A percentile compares a stretch with the other conserved stretches of the same genome.
phyloP scores from a whole-genome alignment of 2,797 vertebrate species.

The Dipus sagitta region DNA sequence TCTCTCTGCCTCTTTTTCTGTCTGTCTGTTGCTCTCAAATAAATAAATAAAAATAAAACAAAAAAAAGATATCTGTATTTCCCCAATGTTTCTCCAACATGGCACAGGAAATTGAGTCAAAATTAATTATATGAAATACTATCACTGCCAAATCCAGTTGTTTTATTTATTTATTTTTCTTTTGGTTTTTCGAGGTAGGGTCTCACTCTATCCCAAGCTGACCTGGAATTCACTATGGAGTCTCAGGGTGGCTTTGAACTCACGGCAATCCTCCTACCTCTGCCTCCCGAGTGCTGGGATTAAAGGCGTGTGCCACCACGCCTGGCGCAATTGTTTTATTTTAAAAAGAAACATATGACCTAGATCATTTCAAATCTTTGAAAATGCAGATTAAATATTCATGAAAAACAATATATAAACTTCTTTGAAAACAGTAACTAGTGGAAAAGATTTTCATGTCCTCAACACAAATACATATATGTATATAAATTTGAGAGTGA shows the following conservation, averaged over 20 bases:
- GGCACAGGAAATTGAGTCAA: slow-evolving; percentile 21
- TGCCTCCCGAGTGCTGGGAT: too few relatives aligned
- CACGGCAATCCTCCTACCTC: too few relatives aligned
- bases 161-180: slow-evolving; percentile 28
- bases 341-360: slow-evolving; percentile 37
- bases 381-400: slow-evolving; percentile 54
- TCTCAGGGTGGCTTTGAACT: too few relatives aligned
- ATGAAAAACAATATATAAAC: neutral
- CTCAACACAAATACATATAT: neutral
- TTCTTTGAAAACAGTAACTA: slow-evolving; percentile 59
- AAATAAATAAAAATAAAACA: too few relatives aligned
- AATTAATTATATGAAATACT: slow-evolving; percentile 40
- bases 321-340: neutral
- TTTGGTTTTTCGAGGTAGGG: neutral
- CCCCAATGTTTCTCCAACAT: neutral
- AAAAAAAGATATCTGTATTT: slow-evolving; percentile 18
- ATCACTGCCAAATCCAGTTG: slow-evolving; percentile 16
- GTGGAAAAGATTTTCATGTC: neutral
- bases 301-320: too few relatives aligned
- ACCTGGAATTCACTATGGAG: too few relatives aligned
- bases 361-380: slow-evolving; percentile 54
- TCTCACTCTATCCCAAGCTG: too few relatives aligned
- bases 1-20: too few relatives aligned
- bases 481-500: too few relatives aligned
- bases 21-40: too few relatives aligned